Evolutionary conservation across 35 echinoderm and acorn worm species (phyloP).

Genomic region (Patiria miniata): DNA sequence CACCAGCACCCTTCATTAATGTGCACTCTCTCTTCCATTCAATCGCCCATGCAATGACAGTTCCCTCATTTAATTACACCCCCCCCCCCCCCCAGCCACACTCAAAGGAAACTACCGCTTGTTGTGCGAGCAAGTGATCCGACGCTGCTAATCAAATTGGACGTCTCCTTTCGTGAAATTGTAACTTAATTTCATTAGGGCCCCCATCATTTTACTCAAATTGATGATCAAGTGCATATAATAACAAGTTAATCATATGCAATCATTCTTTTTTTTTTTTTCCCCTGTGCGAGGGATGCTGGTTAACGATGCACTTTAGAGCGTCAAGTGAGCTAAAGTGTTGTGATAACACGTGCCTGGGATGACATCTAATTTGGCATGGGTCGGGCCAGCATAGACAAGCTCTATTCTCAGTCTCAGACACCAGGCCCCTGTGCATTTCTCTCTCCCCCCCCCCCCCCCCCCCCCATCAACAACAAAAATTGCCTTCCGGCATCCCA

Average conservation of each 20-base stretch:
- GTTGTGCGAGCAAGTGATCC: conserved; percentile 5
- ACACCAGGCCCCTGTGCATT: too few relatives aligned
- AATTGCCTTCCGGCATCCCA: too few relatives aligned
- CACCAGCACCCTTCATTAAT: too few relatives aligned
- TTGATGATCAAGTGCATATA: conserved; percentile 29
- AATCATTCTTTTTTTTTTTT: not conserved
- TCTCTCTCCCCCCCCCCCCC: too few relatives aligned
- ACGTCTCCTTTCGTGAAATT: conserved; percentile 8
- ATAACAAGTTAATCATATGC: conserved; percentile 23
- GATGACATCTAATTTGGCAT: not conserved
- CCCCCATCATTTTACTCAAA: conserved; percentile 21
- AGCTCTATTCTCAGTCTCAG: too few relatives aligned
- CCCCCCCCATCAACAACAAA: too few relatives aligned
- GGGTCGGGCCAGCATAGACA: too few relatives aligned
- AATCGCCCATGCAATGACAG: not conserved
- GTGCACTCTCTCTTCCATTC: too few relatives aligned
- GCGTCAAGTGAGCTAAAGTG: not conserved
- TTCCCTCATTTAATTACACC: not conserved
- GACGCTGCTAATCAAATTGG: not conserved
- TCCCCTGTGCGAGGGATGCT: not conserved
- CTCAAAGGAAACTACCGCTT: conserved; percentile 14
- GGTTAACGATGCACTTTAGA: not conserved
- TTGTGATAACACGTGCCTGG: not conserved
- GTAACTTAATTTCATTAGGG: conserved; percentile 31
- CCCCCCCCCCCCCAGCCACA: not conserved